Percentiles rank a stretch among this genome's conserved stretches.
phyloP scores from a whole-genome alignment of 1,140 invertebrate genomes.

The Papilio glaucus region DNA sequence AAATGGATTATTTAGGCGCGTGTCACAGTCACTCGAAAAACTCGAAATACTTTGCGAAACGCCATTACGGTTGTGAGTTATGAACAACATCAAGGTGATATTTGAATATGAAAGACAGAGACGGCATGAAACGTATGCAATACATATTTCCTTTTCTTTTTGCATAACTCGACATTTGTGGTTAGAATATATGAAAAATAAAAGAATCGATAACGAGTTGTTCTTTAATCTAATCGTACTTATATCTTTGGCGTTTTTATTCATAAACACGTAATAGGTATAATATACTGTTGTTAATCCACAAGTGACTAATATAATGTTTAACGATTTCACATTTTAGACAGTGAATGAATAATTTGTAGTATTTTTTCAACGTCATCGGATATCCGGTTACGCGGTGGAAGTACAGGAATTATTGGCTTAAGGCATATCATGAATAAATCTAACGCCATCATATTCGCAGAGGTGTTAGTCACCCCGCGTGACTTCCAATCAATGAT shows the following conservation, averaged over 20 bases:
- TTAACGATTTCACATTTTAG: not conserved
- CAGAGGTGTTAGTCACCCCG: slow-evolving; percentile 24
- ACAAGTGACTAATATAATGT: not conserved
- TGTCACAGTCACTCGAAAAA: slow-evolving; percentile 14
- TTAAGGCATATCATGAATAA: slow-evolving; percentile 28
- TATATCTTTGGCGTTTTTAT: slow-evolving; percentile 11
- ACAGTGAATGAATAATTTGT: slow-evolving; percentile 6
- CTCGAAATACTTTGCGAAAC: not conserved
- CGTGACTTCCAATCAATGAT: slow-evolving; percentile 9
- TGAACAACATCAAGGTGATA: slow-evolving; percentile 21
- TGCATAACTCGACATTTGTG: not conserved
- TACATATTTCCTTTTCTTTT: slow-evolving; percentile 15
- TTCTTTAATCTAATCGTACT: slow-evolving; percentile 29
- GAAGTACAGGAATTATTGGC: slow-evolving; percentile 36
- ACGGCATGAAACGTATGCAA: slow-evolving; percentile 11
- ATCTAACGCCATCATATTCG: slow-evolving; percentile 26
- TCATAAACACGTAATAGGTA: slow-evolving; percentile 14
- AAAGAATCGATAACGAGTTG: slow-evolving; percentile 6
- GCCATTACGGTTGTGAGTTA: slow-evolving; percentile 9
- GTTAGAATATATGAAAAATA: slow-evolving; percentile 2
- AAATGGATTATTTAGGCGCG: slow-evolving; percentile 43
- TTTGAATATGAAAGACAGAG: slow-evolving; percentile 10
- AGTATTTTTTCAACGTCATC: slow-evolving; percentile 20
- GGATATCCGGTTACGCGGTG: slow-evolving; percentile 26
- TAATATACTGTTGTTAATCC: not conserved